These are phyloP conservation scores for Apis dorsata DNA, from an alignment of 1,140 invertebrate species.

Conservation along the genomic window DNA sequence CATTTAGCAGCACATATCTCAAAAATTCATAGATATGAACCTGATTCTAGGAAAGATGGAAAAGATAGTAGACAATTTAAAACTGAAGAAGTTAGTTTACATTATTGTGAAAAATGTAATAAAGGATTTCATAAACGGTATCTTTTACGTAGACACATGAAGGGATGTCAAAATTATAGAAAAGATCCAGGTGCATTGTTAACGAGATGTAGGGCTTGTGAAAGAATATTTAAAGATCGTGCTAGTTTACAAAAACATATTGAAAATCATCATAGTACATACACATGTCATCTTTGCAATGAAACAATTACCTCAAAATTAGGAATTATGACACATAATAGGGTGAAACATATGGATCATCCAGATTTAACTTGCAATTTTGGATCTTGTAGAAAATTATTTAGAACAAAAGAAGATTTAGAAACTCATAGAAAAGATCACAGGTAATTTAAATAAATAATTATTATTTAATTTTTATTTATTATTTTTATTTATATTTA, in stretches of 20 bases:
- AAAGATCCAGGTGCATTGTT: constrained; percentile 80
- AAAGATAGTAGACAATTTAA: constrained; percentile 48
- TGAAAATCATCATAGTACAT: constrained; percentile 81
- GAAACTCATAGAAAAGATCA: constrained; percentile 81
- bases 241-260: constrained; percentile 81
- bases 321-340: constrained; percentile 83
- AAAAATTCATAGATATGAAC: constrained; percentile 81
- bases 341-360: constrained; percentile 81
- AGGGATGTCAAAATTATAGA: constrained; percentile 81
- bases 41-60: constrained; percentile 68
- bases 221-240: constrained; percentile 82
- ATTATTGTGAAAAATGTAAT: constrained; percentile 81
- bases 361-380: constrained; percentile 80
- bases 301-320: constrained; percentile 81
- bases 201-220: constrained; percentile 81
- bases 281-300: constrained; percentile 81
- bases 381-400: constrained; percentile 80
- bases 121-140: constrained; percentile 81
- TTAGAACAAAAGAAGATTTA: constrained; percentile 81
- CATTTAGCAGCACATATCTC: constrained; percentile 82
- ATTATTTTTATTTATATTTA: not conserved
- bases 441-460: constrained; percentile 53
- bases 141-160: constrained; percentile 81
- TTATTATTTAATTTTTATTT: too few relatives aligned
- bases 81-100: constrained; percentile 77